Base-by-base conservation (phyloP, 2,113 vertebrate genomes). In the Pygoscelis adeliae region DNA sequence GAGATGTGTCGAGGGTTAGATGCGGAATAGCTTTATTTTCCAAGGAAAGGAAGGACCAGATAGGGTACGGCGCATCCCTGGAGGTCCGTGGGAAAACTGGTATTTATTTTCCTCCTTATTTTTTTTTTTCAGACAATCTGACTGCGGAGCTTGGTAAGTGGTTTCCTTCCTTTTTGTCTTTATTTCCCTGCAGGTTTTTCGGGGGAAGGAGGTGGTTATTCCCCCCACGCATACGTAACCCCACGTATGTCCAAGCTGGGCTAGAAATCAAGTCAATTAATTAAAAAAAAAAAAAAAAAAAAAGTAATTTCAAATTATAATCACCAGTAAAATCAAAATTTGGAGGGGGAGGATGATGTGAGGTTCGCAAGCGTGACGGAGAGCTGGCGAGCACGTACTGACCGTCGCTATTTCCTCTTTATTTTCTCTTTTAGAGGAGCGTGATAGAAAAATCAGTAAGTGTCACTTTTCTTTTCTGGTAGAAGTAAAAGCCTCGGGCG, bases 321-420 rank as follows among this genome's bases (percentile, higher is more conserved):
- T 16, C 7, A 2, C 10, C 20, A 11, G 20, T 15, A 36, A 36
- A 53, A 29, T 19, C 16, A 29, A 15, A 62, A 44, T 49, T 5
- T 10, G 36, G 20, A 15, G 44, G 42, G 1, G 1, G 46, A 17
- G 22, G 30, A 4, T 13, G 52, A 7, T 4, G 40, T 3, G 82
- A 38, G 27, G 9, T 3, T 25, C 26, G 3, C 3, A 2, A 10
- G 22, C 3, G 2, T 5, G 34, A 7, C 3, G 5, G 40, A 4
- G 18, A 47, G 8, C 55, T 6, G 15, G 29, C 6, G 4, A 30
- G 46, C 23, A 0, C 47, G 12, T 30, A 8, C 4, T 7, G 27
- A 32, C 34, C 15, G 1, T 29, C 1, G 4, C 7, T 13, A 2
- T 61, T 61, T 44, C 6, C 21, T 46, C 19, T 73, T 38, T 36